Evolutionary conservation across 2,113 vertebrate species (phyloP).

Genomic region (Atrichornis clamosus): DNA sequence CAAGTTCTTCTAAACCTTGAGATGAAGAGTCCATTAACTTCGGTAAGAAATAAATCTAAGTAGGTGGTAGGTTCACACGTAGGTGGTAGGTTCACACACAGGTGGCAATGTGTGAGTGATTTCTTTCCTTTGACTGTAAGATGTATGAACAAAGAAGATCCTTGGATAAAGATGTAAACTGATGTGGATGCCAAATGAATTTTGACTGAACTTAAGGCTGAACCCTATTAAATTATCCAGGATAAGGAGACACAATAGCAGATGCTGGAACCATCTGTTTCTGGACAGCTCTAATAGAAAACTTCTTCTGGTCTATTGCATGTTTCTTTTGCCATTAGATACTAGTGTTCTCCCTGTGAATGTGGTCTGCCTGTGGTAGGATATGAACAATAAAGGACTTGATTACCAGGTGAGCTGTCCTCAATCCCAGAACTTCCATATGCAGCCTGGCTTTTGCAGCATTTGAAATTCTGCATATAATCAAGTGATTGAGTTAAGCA

Average conservation of each 20-base stretch:
- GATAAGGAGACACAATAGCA: conserved; percentile 30
- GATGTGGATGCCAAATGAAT: conserved; percentile 47
- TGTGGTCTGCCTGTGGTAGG: background rate
- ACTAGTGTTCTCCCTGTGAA: background rate
- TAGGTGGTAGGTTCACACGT: conserved; percentile 24
- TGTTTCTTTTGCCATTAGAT: background rate
- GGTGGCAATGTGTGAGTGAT: conserved; percentile 42
- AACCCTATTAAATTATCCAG: conserved; percentile 24
- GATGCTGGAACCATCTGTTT: conserved; percentile 60
- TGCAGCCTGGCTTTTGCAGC: background rate
- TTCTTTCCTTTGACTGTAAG: conserved; percentile 31
- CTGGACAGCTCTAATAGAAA: conserved; percentile 35
- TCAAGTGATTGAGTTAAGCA: conserved; percentile 28
- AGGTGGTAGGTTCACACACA: conserved; percentile 33
- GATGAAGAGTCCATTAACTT: background rate
- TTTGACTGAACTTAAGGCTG: conserved; percentile 48
- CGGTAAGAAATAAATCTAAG: conserved; percentile 13
- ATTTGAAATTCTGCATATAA: conserved; percentile 20
- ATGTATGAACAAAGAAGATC: conserved; percentile 38
- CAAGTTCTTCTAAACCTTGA: background rate
- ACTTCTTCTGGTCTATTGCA: background rate
- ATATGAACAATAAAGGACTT: background rate
- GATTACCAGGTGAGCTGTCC: background rate
- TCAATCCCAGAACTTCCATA: background rate
- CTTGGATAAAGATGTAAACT: conserved; percentile 31